Evolutionary conservation across 2,113 vertebrate species (phyloP).

Genomic region (Ochotona curzoniae): DNA sequence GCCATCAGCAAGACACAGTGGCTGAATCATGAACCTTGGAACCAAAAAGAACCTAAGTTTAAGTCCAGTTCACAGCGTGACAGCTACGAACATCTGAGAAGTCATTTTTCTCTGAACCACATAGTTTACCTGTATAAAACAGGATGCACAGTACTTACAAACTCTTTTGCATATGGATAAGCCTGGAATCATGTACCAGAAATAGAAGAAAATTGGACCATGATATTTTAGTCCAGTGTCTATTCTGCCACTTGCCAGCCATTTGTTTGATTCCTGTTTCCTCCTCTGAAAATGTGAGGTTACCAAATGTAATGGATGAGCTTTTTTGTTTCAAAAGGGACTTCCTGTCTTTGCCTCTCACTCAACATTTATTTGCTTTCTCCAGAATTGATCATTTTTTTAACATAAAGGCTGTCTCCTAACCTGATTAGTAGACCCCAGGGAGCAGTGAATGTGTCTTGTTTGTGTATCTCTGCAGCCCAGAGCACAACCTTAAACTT

Average conservation of each 20-base stretch:
- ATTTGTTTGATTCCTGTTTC: not conserved
- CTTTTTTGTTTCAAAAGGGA: not conserved
- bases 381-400: slow-evolving; percentile 30
- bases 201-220: not conserved
- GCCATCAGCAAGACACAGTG: not conserved
- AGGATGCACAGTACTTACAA: not conserved
- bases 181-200: not conserved
- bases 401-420: not conserved
- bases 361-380: not conserved
- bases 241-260: not conserved
- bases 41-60: not conserved
- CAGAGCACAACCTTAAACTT: slow-evolving; percentile 10
- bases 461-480: not conserved
- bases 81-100: not conserved
- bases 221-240: not conserved
- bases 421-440: slow-evolving; percentile 11
- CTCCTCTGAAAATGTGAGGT: slow-evolving; percentile 29
- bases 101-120: not conserved
- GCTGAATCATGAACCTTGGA: not conserved
- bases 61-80: not conserved
- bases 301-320: not conserved
- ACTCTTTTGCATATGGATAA: not conserved
- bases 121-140: not conserved
- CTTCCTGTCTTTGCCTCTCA: not conserved
- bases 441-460: slow-evolving; percentile 2